Conservation (phyloP, 2,113 vertebrate genomes). For the Plecotus auritus region DNA sequence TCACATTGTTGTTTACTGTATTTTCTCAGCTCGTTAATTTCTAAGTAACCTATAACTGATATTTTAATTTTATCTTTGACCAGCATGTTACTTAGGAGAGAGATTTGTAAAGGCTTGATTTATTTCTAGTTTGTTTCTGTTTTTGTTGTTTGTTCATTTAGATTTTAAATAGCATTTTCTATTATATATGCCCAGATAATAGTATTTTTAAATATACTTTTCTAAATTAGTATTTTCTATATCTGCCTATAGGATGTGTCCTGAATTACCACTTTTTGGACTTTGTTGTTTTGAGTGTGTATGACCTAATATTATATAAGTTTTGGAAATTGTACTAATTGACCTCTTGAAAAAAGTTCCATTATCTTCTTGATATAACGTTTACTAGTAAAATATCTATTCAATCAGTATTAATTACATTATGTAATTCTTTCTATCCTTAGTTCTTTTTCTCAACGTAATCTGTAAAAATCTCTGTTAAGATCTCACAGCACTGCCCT, state of each 20-base stretch:
- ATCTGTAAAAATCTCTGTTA: not conserved
- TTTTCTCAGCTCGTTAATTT: constrained; percentile 5
- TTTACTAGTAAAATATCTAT: not conserved
- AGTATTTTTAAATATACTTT: not conserved
- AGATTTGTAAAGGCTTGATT: not conserved
- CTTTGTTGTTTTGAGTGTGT: not conserved
- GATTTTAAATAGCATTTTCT: constrained; percentile 4
- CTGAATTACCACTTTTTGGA: not conserved
- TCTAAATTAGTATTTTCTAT: not conserved
- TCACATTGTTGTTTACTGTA: not conserved
- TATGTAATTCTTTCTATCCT: not conserved
- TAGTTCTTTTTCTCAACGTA: constrained; percentile 23
- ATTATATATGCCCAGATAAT: not conserved
- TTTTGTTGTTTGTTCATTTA: not conserved
- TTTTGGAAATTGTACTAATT: constrained; percentile 10
- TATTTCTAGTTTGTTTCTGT: not conserved
- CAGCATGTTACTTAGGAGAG: not conserved
- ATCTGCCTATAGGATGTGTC: not conserved
- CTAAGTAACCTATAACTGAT: not conserved
- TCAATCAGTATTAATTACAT: constrained; percentile 3
- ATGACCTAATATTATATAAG: not conserved
- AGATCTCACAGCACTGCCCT: not conserved
- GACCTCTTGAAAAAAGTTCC: not conserved
- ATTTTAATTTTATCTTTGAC: constrained; percentile 15
- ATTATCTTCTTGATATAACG: not conserved